Percentiles rank a stretch among this genome's conserved stretches.
These are phyloP conservation scores for Acronicta aceris DNA, from an alignment of 2,888 invertebrate species.

Conservation along the genomic window DNA sequence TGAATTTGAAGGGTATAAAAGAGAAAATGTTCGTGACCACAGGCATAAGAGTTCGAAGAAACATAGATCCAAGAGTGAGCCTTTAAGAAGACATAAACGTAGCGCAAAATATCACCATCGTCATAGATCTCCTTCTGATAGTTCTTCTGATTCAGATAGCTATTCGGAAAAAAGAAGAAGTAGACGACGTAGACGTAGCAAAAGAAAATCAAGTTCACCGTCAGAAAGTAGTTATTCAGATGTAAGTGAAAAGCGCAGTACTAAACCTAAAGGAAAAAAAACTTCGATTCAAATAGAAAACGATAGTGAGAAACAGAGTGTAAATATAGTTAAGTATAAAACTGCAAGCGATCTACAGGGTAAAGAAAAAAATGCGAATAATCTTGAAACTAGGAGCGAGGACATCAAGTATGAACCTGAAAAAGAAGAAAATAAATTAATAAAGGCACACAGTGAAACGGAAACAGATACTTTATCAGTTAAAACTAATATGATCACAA, in stretches of 20 bases:
- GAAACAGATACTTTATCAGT: constrained; percentile 85
- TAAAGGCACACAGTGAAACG: constrained; percentile 81
- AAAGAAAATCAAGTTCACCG: constrained; percentile 79
- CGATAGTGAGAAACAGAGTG: constrained; percentile 82
- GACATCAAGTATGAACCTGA: constrained; percentile 68
- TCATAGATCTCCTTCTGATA: constrained; percentile 75
- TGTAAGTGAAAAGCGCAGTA: constrained; percentile 78
- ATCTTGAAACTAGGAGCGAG: constrained; percentile 53
- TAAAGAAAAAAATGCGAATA: constrained; percentile 62
- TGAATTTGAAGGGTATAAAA: constrained; percentile 73
- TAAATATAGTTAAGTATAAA: constrained; percentile 84
- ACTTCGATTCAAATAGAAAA: constrained; percentile 84
- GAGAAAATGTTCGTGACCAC: constrained; percentile 65
- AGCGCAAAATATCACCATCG: constrained; percentile 71
- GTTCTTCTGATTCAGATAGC: constrained; percentile 76
- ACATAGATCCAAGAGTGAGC: constrained; percentile 86
- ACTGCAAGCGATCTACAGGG: constrained; percentile 62
- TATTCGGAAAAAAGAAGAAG: constrained; percentile 79
- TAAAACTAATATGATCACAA: constrained; percentile 85
- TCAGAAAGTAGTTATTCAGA: constrained; percentile 84
- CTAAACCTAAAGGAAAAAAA: constrained; percentile 83
- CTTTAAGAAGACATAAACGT: constrained; percentile 74
- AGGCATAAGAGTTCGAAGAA: constrained; percentile 74
- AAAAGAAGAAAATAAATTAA: constrained; percentile 65
- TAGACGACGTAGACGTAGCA: constrained; percentile 80